phyloP scores from a whole-genome alignment of 2,888 invertebrate genomes.

The Erebia ligea region DNA sequence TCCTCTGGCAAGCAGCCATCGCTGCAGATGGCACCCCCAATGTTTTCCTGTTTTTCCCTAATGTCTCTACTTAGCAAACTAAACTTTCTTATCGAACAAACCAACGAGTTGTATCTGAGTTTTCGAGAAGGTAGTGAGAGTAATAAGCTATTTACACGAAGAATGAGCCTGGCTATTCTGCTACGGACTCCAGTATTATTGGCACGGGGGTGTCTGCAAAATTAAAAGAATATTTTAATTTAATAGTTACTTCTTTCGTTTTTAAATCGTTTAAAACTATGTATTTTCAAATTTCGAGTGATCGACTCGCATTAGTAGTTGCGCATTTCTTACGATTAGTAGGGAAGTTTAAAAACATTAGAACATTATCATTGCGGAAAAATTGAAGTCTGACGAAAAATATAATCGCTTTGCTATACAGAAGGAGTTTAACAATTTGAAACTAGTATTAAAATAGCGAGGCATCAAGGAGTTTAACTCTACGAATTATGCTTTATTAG shows the following conservation, averaged over 20 bases:
- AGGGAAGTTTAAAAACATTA: no score
- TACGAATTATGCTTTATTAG: slow-evolving; percentile 4
- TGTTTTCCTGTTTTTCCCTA: slow-evolving; percentile 78
- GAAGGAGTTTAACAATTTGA: slow-evolving; percentile 14
- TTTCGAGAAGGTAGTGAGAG: slow-evolving; percentile 57
- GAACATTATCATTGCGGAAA: background rate
- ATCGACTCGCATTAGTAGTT: no score
- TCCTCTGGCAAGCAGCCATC: slow-evolving; percentile 69
- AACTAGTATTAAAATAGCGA: slow-evolving; percentile 20
- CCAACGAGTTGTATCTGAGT: slow-evolving; percentile 65
- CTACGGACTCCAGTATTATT: no score
- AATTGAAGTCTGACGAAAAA: background rate
- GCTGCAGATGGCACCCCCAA: slow-evolving; percentile 72
- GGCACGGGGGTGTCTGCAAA: no score
- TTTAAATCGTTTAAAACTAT: no score
- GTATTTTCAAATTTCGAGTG: no score
- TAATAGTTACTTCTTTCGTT: no score
- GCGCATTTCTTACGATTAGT: no score
- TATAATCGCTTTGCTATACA: background rate
- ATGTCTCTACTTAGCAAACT: slow-evolving; percentile 80
- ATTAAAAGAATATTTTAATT: background rate
- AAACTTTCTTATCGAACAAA: slow-evolving; percentile 78
- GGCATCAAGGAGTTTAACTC: background rate
- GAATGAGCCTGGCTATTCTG: no score
- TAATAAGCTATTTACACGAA: background rate